A percentile compares a stretch with the other conserved stretches of the same genome.
Conservation (phyloP, 2,888 invertebrate genomes). For the Lithosia quadra region DNA sequence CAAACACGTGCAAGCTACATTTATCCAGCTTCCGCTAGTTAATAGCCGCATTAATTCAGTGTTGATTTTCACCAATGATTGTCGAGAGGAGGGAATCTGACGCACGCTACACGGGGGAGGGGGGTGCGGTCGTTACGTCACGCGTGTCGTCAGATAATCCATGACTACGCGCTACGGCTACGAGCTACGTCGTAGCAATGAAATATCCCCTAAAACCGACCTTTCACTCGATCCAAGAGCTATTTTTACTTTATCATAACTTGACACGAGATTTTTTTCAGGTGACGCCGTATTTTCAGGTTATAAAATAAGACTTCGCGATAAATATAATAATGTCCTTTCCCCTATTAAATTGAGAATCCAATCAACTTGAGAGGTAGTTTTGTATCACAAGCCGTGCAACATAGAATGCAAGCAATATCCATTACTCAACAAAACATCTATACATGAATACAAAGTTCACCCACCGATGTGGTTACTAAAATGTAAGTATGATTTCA, state of each 20-base stretch:
- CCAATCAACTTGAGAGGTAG: constrained; percentile 67
- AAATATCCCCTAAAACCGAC: constrained; percentile 44
- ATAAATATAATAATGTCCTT: constrained; percentile 36
- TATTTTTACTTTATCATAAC: constrained; percentile 44
- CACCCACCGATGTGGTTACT: constrained; percentile 29
- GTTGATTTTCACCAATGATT: constrained; percentile 77
- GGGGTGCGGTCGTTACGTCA: constrained; percentile 79
- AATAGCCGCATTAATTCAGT: constrained; percentile 60
- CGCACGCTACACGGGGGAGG: constrained; percentile 69
- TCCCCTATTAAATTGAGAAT: constrained; percentile 48
- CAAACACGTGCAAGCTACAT: constrained; percentile 47
- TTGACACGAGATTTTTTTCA: constrained; percentile 32
- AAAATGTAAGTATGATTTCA: constrained; percentile 32
- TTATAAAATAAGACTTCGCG: constrained; percentile 33
- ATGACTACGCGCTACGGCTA: constrained; percentile 59
- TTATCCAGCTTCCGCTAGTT: constrained; percentile 53
- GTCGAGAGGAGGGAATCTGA: constrained; percentile 59
- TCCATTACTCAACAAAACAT: constrained; percentile 63
- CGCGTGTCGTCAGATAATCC: constrained; percentile 68
- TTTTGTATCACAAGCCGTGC: constrained; percentile 50
- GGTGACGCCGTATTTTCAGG: constrained; percentile 31
- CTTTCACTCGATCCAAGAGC: constrained; percentile 30
- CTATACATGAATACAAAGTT: constrained; percentile 33
- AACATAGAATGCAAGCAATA: constrained; percentile 61
- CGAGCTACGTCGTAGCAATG: constrained; percentile 45